These are phyloP conservation scores for Ellobius talpinus DNA, from an alignment of 2,113 vertebrate genomes.

Conservation along the genomic window DNA sequence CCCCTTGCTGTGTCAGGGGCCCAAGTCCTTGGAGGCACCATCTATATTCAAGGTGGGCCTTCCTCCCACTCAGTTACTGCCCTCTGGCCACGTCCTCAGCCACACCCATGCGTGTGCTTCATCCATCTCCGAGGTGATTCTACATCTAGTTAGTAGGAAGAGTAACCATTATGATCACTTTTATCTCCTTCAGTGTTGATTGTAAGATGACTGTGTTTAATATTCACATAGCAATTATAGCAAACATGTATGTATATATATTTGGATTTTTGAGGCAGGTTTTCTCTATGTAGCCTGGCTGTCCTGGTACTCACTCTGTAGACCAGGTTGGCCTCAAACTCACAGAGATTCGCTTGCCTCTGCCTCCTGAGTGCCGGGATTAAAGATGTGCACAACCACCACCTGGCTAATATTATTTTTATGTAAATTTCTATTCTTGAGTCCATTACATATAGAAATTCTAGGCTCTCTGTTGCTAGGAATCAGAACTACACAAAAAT, in stretches of 20 bases:
- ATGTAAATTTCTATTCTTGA: neutral
- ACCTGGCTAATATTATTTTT: neutral
- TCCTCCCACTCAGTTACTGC: neutral
- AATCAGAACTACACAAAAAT: neutral
- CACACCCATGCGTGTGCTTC: neutral
- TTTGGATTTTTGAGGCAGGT: too few species aligned
- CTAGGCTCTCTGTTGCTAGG: neutral
- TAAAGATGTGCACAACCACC: neutral
- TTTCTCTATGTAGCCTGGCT: neutral
- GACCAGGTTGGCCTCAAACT: neutral
- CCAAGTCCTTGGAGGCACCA: neutral
- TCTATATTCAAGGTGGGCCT: neutral
- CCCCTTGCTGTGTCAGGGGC: neutral
- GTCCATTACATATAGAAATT: constrained; percentile 33
- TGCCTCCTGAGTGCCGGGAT: neutral
- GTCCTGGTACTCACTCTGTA: neutral
- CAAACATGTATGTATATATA: too few species aligned
- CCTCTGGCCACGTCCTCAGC: neutral
- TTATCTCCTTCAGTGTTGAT: neutral
- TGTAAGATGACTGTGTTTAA: constrained; percentile 32
- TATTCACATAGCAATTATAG: constrained; percentile 7
- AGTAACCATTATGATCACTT: neutral
- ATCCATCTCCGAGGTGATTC: neutral
- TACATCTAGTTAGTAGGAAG: neutral
- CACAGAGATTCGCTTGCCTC: neutral